phyloP scores from a whole-genome alignment of 2,113 vertebrate genomes.

The Gopherus flavomarginatus region DNA sequence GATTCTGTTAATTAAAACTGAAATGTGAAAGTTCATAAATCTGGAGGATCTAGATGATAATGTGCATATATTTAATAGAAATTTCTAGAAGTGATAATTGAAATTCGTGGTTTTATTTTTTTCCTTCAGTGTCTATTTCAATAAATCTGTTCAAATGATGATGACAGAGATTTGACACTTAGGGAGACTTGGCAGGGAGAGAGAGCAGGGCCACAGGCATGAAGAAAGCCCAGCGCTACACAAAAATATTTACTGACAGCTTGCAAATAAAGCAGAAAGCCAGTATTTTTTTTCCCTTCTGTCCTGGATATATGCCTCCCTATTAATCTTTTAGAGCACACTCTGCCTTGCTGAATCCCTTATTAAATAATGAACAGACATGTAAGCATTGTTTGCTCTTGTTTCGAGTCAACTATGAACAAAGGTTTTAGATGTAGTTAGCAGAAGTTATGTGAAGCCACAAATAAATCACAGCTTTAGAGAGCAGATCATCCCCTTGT shows the following conservation, averaged over 20 bases:
- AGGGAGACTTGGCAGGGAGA: neutral
- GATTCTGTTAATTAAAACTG: constrained; percentile 39
- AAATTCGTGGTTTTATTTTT: neutral
- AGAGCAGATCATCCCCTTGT: neutral
- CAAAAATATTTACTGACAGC: constrained; percentile 19
- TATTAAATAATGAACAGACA: constrained; percentile 30
- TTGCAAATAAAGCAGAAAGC: constrained; percentile 16
- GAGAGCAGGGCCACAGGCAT: neutral
- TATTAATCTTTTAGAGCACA: constrained; percentile 54
- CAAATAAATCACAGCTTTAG: neutral
- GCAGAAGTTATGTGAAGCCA: neutral
- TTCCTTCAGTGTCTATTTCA: neutral
- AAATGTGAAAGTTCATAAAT: constrained; percentile 12
- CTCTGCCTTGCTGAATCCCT: constrained; percentile 20
- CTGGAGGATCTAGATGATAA: neutral
- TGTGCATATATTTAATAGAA: neutral
- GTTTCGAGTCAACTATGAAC: neutral
- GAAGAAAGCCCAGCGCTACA: constrained; percentile 11
- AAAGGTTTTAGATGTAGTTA: neutral
- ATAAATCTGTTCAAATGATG: constrained; percentile 3
- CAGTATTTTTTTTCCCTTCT: constrained; percentile 35
- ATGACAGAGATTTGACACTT: constrained; percentile 8
- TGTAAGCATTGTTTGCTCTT: neutral
- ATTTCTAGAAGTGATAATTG: accelerated
- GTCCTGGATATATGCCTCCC: constrained; percentile 19